phyloP scores from a whole-genome alignment of 2,888 invertebrate species.

The Hirtodrosophila histrioides region DNA sequence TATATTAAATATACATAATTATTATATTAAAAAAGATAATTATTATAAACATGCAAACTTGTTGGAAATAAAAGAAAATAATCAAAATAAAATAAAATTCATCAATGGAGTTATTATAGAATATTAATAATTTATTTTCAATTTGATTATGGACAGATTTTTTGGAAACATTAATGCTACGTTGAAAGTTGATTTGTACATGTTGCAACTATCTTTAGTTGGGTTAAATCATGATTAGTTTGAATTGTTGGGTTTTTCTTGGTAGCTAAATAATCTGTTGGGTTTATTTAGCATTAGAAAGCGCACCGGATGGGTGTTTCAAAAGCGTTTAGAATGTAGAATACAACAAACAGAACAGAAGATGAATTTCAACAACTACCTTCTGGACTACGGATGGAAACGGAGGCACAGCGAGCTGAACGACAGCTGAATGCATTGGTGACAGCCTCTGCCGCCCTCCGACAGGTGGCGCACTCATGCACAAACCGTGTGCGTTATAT shows the following conservation, averaged over 20 bases:
- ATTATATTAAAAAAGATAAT: slow-evolving; percentile 2
- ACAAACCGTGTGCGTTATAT: slow-evolving; percentile 16
- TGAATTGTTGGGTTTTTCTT: slow-evolving; percentile 17
- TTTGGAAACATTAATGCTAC: slow-evolving; percentile 48
- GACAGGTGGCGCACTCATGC: slow-evolving; percentile 50
- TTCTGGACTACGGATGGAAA: slow-evolving; percentile 56
- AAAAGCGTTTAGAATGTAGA: slow-evolving; percentile 51
- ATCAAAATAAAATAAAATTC: slow-evolving; percentile 43
- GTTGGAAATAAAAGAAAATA: slow-evolving; percentile 6
- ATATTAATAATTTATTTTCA: slow-evolving; percentile 63
- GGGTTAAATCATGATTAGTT: slow-evolving; percentile 59
- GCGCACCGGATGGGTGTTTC: slow-evolving; percentile 53
- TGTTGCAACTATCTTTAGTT: slow-evolving; percentile 60
- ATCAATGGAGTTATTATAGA: slow-evolving; percentile 58
- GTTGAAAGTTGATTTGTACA: slow-evolving; percentile 52
- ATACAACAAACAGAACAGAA: slow-evolving; percentile 29
- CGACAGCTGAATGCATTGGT: slow-evolving; percentile 55
- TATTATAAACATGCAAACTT: slow-evolving; percentile 51
- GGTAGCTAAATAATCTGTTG: slow-evolving; percentile 43
- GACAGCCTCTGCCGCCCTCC: slow-evolving; percentile 39
- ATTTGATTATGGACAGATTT: slow-evolving; percentile 67
- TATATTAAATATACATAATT: no score
- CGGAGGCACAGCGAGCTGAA: slow-evolving; percentile 29
- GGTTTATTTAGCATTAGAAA: slow-evolving; percentile 64
- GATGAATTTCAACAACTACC: slow-evolving; percentile 65